A percentile compares a stretch with the other conserved stretches of the same genome.
These are phyloP conservation scores for Cephalopterus ornatus DNA, from an alignment of 2,113 vertebrate species.

Conservation along the genomic window DNA sequence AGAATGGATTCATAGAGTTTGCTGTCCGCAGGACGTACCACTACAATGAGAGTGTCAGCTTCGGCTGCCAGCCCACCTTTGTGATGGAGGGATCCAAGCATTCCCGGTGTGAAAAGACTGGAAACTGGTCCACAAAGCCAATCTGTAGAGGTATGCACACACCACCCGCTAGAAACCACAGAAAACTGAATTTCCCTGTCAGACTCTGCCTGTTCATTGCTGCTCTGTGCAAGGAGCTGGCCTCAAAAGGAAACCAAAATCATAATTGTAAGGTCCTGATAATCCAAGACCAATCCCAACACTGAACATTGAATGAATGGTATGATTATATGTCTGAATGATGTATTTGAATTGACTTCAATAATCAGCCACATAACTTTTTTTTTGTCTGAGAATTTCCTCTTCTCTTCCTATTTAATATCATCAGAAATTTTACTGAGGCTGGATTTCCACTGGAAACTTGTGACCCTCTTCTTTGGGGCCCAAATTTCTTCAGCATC, in stretches of 20 bases:
- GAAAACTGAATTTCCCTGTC: background rate
- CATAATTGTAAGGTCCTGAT: background rate
- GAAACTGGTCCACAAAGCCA: slow-evolving; percentile 83
- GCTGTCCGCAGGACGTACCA: slow-evolving; percentile 71
- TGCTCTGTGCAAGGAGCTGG: background rate
- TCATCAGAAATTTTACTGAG: background rate
- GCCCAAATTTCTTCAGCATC: background rate
- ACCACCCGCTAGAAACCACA: fast-evolving
- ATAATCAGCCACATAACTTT: background rate
- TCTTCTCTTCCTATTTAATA: background rate
- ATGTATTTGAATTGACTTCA: background rate
- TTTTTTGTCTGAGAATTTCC: background rate
- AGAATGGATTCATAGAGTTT: slow-evolving; percentile 84
- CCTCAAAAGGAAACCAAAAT: background rate
- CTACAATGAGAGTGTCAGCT: slow-evolving; percentile 83
- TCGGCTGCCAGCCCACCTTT: slow-evolving; percentile 78
- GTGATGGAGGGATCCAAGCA: slow-evolving; percentile 77
- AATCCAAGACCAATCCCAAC: background rate
- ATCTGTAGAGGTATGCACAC: slow-evolving; percentile 78
- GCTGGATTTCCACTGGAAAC: background rate
- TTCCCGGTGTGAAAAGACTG: slow-evolving; percentile 79
- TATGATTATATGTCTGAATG: background rate
- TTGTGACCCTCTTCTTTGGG: background rate
- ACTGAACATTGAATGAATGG: no score
- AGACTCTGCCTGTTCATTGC: background rate